phyloP scores from a whole-genome alignment of 2,888 invertebrate genomes.

The Pheosia tremula region DNA sequence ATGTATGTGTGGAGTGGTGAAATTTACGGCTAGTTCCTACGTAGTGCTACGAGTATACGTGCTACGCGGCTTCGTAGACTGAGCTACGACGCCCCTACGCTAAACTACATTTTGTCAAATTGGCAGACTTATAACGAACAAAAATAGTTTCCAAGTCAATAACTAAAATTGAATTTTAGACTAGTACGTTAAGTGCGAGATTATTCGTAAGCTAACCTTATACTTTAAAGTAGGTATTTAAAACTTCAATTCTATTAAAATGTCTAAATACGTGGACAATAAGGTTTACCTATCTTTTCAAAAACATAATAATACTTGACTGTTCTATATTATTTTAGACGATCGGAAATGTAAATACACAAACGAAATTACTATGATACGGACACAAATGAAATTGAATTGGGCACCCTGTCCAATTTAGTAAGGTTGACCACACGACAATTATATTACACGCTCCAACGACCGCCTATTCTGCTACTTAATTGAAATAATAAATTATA shows the following conservation, averaged over 20 bases:
- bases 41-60: neutral
- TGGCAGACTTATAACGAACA: too few species aligned
- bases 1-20: too few species aligned
- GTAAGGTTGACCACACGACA: neutral
- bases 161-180: too few species aligned
- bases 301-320: too few species aligned
- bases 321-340: neutral
- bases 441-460: neutral
- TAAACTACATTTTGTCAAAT: neutral
- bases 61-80: neutral
- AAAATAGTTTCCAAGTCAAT: too few species aligned
- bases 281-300: too few species aligned
- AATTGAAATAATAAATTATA: neutral
- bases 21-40: neutral
- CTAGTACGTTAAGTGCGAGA: too few species aligned
- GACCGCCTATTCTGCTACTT: neutral
- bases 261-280: too few species aligned
- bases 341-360: neutral
- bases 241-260: too few species aligned
- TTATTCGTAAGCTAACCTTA: too few species aligned
- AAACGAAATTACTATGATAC: neutral
- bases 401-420: neutral
- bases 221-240: too few species aligned
- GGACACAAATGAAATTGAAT: neutral
- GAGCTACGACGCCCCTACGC: neutral